Percentiles rank a stretch among this genome's conserved stretches.
Evolutionary conservation across 2,113 vertebrate genomes (phyloP).

Genomic region (Oriolus oriolus): DNA sequence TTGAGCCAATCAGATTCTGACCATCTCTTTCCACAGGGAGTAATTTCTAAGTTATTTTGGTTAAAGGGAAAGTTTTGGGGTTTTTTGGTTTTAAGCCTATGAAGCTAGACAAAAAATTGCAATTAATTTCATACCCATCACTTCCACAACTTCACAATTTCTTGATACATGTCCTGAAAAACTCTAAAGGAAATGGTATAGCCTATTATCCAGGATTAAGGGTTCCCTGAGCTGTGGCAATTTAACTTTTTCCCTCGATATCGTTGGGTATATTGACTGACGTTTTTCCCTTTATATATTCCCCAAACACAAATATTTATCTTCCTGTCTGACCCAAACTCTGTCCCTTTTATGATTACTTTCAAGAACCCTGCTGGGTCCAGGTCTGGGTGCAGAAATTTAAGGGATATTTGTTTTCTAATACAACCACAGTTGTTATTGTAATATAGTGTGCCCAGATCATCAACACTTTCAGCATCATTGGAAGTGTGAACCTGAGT

Average conservation of each 20-base stretch:
- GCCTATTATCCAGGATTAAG: neutral
- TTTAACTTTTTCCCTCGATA: neutral
- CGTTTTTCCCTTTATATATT: neutral
- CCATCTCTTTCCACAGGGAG: neutral
- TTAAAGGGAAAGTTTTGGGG: neutral
- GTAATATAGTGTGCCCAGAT: neutral
- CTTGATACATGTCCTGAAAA: neutral
- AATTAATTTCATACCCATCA: neutral
- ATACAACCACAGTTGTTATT: neutral
- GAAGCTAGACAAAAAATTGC: neutral
- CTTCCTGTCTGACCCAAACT: neutral
- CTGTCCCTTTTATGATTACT: neutral
- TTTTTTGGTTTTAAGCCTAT: neutral
- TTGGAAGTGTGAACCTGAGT: neutral
- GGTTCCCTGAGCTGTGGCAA: neutral
- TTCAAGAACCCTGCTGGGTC: neutral
- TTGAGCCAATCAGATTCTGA: neutral
- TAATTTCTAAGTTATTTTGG: neutral
- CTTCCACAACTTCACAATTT: neutral
- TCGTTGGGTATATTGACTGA: neutral
- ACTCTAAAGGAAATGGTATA: neutral
- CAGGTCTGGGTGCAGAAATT: neutral
- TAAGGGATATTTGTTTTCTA: neutral
- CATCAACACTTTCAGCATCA: neutral
- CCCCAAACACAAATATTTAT: neutral